Percentiles rank a stretch among this genome's conserved stretches.
phyloP scores from a whole-genome alignment of 2,113 vertebrate species.

The Emydura subglobosa region DNA sequence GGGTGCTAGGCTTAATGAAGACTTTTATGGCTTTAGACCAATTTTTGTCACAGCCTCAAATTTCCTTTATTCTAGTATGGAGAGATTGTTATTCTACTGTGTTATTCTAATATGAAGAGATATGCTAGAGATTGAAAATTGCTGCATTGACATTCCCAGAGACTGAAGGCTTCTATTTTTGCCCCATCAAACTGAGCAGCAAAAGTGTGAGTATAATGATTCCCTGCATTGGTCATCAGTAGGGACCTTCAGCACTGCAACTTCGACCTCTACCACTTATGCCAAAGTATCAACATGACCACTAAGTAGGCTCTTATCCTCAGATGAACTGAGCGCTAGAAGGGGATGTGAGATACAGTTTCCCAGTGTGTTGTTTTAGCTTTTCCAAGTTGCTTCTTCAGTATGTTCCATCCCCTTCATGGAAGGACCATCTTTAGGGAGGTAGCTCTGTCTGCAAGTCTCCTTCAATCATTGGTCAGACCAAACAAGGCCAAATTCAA shows the following conservation, averaged over 20 bases:
- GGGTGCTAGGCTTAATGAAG: not conserved
- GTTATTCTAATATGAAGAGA: not conserved
- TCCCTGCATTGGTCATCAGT: rapidly evolving
- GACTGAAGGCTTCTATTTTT: not conserved
- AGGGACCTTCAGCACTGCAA: not conserved
- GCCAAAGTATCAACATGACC: not conserved
- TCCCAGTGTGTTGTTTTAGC: not conserved
- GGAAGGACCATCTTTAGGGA: not conserved
- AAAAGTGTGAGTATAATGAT: not conserved
- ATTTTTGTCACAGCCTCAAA: not conserved
- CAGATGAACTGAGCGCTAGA: not conserved
- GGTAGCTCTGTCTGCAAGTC: not conserved
- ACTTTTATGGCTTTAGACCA: not conserved
- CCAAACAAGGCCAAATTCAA: not conserved
- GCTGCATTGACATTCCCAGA: not conserved
- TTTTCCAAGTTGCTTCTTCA: not conserved
- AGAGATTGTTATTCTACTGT: not conserved
- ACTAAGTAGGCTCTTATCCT: not conserved
- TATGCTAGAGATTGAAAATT: not conserved
- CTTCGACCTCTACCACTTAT: rapidly evolving
- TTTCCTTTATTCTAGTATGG: not conserved
- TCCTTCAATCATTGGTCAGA: constrained; percentile 10
- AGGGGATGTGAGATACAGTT: not conserved
- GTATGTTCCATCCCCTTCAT: not conserved
- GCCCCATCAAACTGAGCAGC: not conserved